Evolutionary conservation across 2,888 invertebrate genomes (phyloP).

Genomic region (Drosophila demipolita): DNA sequence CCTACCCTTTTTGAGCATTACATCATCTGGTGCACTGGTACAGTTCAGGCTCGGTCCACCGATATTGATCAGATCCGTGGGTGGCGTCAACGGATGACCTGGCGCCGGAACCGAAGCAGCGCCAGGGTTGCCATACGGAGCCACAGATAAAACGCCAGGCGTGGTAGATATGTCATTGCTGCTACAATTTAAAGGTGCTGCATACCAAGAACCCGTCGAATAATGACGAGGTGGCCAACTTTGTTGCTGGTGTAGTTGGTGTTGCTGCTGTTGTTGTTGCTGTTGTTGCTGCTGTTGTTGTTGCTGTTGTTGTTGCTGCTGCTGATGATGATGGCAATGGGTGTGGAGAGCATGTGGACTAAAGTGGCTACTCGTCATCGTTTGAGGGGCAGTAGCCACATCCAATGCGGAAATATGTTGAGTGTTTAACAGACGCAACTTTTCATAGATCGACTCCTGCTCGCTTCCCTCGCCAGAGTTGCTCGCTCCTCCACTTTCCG

Average conservation of each 20-base stretch:
- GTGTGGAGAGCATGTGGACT: constrained; percentile 49
- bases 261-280: constrained; percentile 31
- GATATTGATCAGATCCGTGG: constrained; percentile 48
- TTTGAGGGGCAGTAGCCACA: constrained; percentile 26
- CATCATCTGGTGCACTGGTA: constrained; percentile 65
- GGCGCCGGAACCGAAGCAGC: constrained; percentile 11
- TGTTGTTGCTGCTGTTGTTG: constrained; percentile 52
- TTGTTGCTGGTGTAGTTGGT: constrained; percentile 57
- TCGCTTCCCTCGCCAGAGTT: constrained; percentile 74
- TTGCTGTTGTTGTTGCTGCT: constrained; percentile 33
- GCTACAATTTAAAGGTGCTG: constrained; percentile 77
- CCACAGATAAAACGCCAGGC: constrained; percentile 14
- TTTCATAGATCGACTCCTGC: constrained; percentile 81
- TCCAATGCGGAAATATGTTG: constrained; percentile 57
- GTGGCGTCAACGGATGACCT: constrained; percentile 55
- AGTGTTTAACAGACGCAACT: constrained; percentile 81
- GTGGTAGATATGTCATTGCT: constrained; percentile 37
- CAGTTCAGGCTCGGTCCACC: constrained; percentile 45
- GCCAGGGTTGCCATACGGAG: constrained; percentile 20
- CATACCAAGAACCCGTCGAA: constrained; percentile 82
- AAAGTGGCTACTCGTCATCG: constrained; percentile 46
- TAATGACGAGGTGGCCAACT: constrained; percentile 82
- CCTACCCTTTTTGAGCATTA: constrained; percentile 80
- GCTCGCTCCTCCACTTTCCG: constrained; percentile 77
- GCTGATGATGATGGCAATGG: constrained; percentile 49